These are phyloP conservation scores for Mus pahari DNA, from an alignment of 2,113 vertebrate species.

Conservation along the genomic window DNA sequence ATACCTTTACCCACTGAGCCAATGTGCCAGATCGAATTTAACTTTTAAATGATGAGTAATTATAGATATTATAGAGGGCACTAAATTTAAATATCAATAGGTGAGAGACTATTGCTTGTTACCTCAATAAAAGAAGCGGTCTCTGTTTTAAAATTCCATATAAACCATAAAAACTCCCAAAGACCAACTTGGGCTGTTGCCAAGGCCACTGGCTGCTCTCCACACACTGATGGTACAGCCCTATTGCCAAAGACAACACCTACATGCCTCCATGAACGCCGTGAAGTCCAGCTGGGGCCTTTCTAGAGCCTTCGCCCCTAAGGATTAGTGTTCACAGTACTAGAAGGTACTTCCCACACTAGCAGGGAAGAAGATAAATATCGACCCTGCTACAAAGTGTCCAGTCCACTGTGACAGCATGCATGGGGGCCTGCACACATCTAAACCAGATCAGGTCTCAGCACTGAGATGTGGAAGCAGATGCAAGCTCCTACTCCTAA, in stretches of 20 bases:
- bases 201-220: neutral
- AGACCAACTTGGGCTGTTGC: neutral
- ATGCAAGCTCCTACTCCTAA: no score
- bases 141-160: constrained; percentile 57
- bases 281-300: neutral
- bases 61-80: neutral
- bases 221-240: neutral
- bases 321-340: neutral
- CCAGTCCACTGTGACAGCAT: neutral
- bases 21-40: neutral
- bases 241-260: neutral
- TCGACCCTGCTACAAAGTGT: neutral
- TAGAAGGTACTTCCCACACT: neutral
- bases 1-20: neutral
- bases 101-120: neutral
- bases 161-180: neutral
- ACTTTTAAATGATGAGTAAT: neutral
- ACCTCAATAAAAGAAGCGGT: constrained; percentile 4
- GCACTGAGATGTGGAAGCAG: no score
- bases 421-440: no score
- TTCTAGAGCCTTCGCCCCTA: neutral
- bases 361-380: neutral
- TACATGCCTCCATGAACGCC: neutral
- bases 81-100: neutral
- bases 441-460: no score